phyloP scores from a whole-genome alignment of 2,797 vertebrate genomes.

The Ctenosaura bakeri region DNA sequence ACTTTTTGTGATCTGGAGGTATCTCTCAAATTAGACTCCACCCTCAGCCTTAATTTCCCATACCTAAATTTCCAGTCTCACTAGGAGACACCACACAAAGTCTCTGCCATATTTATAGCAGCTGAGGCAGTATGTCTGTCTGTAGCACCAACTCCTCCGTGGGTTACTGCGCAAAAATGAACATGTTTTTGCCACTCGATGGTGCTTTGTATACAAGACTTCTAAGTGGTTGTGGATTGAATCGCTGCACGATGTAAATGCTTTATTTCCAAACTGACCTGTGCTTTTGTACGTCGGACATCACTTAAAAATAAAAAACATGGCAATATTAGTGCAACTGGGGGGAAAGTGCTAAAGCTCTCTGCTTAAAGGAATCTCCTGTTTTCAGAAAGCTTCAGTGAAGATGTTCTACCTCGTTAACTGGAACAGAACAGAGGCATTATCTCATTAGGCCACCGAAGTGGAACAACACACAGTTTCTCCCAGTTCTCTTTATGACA shows the following conservation, averaged over 20 bases:
- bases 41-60: not conserved
- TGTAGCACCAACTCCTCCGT: conserved; percentile 3
- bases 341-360: conserved; percentile 38
- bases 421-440: conserved; percentile 74
- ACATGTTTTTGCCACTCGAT: conserved; percentile 50
- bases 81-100: conserved; percentile 1
- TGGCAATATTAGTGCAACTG: conserved; percentile 55
- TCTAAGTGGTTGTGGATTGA: conserved; percentile 55
- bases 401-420: conserved; percentile 73
- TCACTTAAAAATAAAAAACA: conserved; percentile 73
- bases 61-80: conserved; percentile 28
- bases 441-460: conserved; percentile 75
- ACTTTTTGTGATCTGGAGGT: not conserved
- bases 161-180: conserved; percentile 10
- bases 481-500: conserved; percentile 69
- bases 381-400: conserved; percentile 72
- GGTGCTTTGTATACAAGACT: conserved; percentile 58
- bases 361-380: conserved; percentile 59
- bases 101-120: conserved; percentile 17
- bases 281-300: conserved; percentile 67
- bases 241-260: conserved; percentile 57
- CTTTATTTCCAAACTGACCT: conserved; percentile 70
- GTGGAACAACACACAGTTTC: conserved; percentile 71
- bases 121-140: conserved; percentile 7
- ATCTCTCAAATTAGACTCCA: not conserved